Evolutionary conservation across 1,140 invertebrate species (phyloP), one percentile per base, ranked within the genome.

Genomic region (Pogonomyrmex barbatus): DNA sequence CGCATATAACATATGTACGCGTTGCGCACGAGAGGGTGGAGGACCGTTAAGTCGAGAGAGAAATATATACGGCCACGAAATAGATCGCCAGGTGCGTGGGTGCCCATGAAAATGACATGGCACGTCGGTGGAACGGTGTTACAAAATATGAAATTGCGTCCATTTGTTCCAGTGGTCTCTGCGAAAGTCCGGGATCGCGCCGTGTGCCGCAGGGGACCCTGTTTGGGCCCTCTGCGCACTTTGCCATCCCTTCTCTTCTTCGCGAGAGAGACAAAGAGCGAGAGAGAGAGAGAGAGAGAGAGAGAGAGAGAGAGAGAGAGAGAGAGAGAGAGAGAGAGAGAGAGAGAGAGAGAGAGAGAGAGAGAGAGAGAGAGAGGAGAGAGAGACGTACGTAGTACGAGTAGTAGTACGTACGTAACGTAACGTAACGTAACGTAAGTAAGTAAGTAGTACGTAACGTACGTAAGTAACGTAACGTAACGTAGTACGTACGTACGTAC

Each of bases 101-200:
- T 91, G 93, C 81, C 50, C 54, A 70, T 71, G 65, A 62, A 82
- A 90, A 65, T 76, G 81, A 70, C 54, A 86, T 12, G 62, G 77
- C 54, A 63, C 42, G 36, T 63, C 56, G 65, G 42, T 56, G 56
- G 71, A 78, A 84, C 85, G 78, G 91, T 88, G 92, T 93, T 93
- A 92, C 92, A 92, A 93, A 93, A 93, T 92, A 94, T 90, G 91
- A 93, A 94, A 94, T 94, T 93, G 93, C 91, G 91, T 90, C 91
- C 93, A 94, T 94, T 94, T 94, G 94, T 94, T 94, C 93, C 91
- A 93, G 90, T 91, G 91, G 91, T 89, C 92, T 90, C 87, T 90
- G 90, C 81, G 82, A 86, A 85, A 85, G 82, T 71, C 83, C 60
- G 67, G 67, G 85, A 86, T 68, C 90, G 67, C 91, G 91, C 87